phyloP scores from a whole-genome alignment of 2,888 invertebrate species.

The Dryocosmus kuriphilus region DNA sequence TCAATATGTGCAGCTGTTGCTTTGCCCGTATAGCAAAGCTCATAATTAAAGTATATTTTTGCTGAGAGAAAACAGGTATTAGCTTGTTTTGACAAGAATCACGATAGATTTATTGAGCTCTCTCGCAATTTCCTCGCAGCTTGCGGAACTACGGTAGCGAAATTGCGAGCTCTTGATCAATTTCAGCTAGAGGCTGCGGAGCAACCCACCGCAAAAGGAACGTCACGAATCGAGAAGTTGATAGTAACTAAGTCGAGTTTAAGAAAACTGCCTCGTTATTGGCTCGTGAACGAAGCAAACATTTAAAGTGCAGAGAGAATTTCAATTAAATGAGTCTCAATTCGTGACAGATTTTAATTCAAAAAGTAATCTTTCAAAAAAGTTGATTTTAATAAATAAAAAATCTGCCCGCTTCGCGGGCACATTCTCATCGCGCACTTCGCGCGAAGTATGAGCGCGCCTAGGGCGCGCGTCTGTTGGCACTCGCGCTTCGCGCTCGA shows the following conservation, averaged over 20 bases:
- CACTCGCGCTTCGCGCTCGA: too few relatives aligned
- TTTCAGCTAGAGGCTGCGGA: constrained; percentile 9
- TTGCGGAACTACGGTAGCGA: constrained; percentile 6
- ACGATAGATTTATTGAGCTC: not conserved
- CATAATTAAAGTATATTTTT: not conserved
- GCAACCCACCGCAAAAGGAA: constrained; percentile 16
- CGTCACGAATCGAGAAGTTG: not conserved
- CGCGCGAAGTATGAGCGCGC: too few relatives aligned
- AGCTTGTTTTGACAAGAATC: constrained; percentile 11
- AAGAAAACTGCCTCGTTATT: not conserved
- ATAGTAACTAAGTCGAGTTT: constrained; percentile 1
- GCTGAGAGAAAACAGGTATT: not conserved
- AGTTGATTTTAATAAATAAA: too few relatives aligned
- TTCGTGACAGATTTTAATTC: not conserved
- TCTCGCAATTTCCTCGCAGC: not conserved
- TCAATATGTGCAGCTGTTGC: not conserved
- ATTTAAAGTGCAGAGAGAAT: not conserved
- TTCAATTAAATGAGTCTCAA: not conserved
- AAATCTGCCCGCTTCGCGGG: too few relatives aligned
- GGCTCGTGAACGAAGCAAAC: not conserved
- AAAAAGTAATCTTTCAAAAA: not conserved
- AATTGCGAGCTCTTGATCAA: constrained; percentile 13
- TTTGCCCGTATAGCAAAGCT: not conserved
- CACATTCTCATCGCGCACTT: too few relatives aligned
- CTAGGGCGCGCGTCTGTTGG: too few relatives aligned